Conservation (phyloP, 2,888 invertebrate genomes). For the Drepana falcataria region DNA sequence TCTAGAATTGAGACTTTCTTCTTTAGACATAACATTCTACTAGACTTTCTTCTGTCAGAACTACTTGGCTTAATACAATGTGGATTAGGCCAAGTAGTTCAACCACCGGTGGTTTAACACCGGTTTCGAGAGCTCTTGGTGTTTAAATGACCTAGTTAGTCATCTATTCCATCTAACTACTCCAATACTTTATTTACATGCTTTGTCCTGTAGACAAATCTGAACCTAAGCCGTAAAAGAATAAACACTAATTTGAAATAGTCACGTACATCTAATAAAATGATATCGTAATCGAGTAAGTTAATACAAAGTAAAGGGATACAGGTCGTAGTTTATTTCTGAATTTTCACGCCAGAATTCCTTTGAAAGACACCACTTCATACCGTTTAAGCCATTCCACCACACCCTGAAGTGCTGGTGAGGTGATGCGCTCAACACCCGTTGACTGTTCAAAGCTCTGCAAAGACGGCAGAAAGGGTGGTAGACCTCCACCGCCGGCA, state of each 20-base stretch:
- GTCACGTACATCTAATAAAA: neutral
- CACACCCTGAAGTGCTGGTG: constrained; percentile 39
- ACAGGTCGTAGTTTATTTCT: constrained; percentile 19
- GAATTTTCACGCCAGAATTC: constrained; percentile 33
- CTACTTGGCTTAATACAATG: too few species aligned
- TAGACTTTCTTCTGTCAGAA: too few species aligned
- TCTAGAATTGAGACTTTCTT: too few species aligned
- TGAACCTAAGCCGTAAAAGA: neutral
- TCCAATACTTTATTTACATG: too few species aligned
- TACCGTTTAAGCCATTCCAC: constrained; percentile 44
- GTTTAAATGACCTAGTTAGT: too few species aligned
- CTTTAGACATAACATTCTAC: too few species aligned
- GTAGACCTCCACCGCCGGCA: constrained; percentile 8
- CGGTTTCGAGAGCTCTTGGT: too few species aligned
- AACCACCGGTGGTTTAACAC: too few species aligned
- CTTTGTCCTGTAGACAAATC: too few species aligned
- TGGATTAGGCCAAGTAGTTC: too few species aligned
- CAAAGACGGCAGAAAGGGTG: constrained; percentile 49
- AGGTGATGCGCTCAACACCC: constrained; percentile 11
- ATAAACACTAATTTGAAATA: too few species aligned
- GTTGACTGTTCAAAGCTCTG: constrained; percentile 27
- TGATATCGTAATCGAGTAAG: neutral
- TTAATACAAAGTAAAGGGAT: constrained; percentile 21
- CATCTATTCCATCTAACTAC: too few species aligned
- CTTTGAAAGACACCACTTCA: constrained; percentile 39